Evolutionary conservation across 2,888 invertebrate species (phyloP), one percentile per base, ranked within the genome.

Genomic region (Deilephila elpenor): DNA sequence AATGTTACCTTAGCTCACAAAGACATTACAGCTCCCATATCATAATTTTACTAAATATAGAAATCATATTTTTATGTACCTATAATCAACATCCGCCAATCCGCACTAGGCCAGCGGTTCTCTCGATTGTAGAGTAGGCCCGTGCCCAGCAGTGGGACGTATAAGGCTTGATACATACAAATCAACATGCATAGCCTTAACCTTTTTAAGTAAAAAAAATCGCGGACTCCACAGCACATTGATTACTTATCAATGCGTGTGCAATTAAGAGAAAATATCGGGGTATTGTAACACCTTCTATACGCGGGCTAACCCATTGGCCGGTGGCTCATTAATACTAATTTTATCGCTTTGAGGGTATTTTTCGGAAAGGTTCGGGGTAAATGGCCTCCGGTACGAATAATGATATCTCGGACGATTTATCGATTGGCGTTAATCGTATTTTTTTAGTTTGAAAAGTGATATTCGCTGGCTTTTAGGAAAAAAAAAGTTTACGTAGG

Each of bases 311-410:
- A 51, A 51, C 64, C 67, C 51, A 67, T 67, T 51, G 67, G 51
- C 67, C 67, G 29, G 51, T 51, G 51, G 67, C 67, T 51, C 67
- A 67, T 67, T 67, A 67, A 67, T 67, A 67, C 67, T 67, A 67
- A 67, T 67, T 67, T 67, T 67, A 67, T 51, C 67, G 67, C 67
- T 67, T 67, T 67, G 67, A 67, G 67, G 67, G 17, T 67, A 51
- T 67, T 67, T 67, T 67, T 67, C 67, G 51, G 25, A 67, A 67
- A 67, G 67, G 67, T 67, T 67, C 51, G 67, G 51, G n/a, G 51
- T 64, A 64, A 67, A 67, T 67, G 51, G 67, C 67, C 67, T 67
- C 67, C 67, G 67, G 67, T 25, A 44, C 25, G 51, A 67, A 51
- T 67, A 67, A 67, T 29, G 67, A 67, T 67, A 67, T 67, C 67